Base-by-base conservation (phyloP, 2,113 vertebrate genomes). In the Epinephelus cyanopodus region DNA sequence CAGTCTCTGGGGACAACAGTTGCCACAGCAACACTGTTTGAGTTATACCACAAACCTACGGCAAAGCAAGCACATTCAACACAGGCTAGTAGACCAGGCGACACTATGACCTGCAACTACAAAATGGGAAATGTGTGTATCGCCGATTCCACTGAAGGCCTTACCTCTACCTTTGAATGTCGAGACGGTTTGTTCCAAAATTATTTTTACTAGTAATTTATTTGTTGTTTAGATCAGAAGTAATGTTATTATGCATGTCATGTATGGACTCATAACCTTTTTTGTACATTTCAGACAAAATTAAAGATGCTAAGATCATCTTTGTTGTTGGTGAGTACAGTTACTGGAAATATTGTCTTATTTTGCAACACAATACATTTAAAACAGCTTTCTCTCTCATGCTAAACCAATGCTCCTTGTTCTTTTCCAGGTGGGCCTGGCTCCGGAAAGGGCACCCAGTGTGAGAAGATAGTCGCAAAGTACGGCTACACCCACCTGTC, bases 401-500 rank as follows among this genome's bases (percentile, higher is more conserved):
- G 37, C 25, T 11, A 5, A 4, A 27, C 12, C 3, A 8, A 45
- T 33, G 6, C 1, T 9, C 5, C 39, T 12, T 37, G 47, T 11
- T 1, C 23, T 14, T 61, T 8, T 18, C 0, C 89, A 99, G 98
- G 98, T 2, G 98, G 98, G n/a, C 98, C 98, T 0, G 98, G 98
- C 86, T 99, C 98, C 0, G 98, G 98, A 37, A 99, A 99, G 48
- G 98, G 98, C 77, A 99, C 98, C 5, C 98, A 99, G 88, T 99
- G 98, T 69, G 98, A 99, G 93, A 99, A 96, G 95, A 95, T 99
- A 0, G 98, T 98, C 42, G 89, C 95, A 74, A 98, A 99, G 75
- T 99, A 99, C 47, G 98, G 98, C 89, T 99, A 97, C 95, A 99
- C 98, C 14, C 98, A 99, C 92, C 96, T 99, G 66, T 99, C 98